phyloP scores from a whole-genome alignment of 2,113 vertebrate genomes.

The Caracal caracal region DNA sequence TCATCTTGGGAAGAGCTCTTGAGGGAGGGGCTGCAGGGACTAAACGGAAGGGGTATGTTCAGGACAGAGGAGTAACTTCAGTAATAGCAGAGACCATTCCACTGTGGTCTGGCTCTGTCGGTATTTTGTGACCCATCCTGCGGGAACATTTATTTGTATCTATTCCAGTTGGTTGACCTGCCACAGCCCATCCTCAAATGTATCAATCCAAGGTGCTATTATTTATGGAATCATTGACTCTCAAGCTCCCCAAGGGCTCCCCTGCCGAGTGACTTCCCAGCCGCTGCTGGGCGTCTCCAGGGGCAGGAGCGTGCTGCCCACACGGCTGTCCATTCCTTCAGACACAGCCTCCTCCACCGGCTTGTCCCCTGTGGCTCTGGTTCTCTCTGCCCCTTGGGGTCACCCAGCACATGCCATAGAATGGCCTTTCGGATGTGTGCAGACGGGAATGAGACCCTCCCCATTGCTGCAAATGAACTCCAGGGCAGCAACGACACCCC shows the following conservation, averaged over 20 bases:
- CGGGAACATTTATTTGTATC: constrained; percentile 75
- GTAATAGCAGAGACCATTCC: background rate
- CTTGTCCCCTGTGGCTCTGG: background rate
- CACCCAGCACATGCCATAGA: background rate
- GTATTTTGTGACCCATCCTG: constrained; percentile 58
- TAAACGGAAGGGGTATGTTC: background rate
- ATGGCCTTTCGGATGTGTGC: background rate
- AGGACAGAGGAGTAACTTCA: background rate
- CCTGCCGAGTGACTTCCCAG: constrained; percentile 21
- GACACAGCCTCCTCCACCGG: background rate
- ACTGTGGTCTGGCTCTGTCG: background rate
- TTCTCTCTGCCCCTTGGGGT: background rate
- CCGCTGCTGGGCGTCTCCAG: background rate
- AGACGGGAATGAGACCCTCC: background rate
- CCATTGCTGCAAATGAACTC: background rate
- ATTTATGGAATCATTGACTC: constrained; percentile 75
- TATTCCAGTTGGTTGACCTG: constrained; percentile 78
- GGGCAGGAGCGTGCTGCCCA: background rate
- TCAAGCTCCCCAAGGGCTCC: constrained; percentile 22
- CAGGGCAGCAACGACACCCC: background rate
- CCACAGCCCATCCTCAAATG: constrained; percentile 74
- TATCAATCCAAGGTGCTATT: constrained; percentile 74
- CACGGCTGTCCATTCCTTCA: background rate
- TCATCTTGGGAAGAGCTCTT: background rate
- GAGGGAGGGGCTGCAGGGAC: background rate